Conservation (phyloP, 2,797 vertebrate species). For the Lagocephalus sceleratus region DNA sequence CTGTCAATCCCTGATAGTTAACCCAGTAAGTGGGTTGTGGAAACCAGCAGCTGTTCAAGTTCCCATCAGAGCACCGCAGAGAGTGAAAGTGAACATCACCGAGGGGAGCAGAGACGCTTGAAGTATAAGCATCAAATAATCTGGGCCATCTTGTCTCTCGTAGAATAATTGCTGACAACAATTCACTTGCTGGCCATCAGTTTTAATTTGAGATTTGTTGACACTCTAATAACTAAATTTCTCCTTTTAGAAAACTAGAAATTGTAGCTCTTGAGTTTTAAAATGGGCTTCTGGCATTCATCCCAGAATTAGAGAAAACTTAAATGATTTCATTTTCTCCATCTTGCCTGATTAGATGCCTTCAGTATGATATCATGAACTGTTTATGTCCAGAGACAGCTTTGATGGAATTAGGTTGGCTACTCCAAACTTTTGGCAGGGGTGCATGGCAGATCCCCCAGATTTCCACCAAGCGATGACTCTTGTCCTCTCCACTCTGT, state of each 20-base stretch:
- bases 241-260: background rate
- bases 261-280: too few relatives aligned
- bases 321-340: background rate
- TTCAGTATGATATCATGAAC: constrained; percentile 26
- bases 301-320: background rate
- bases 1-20: constrained; percentile 21
- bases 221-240: background rate
- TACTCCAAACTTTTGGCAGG: constrained; percentile 16
- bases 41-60: constrained; percentile 67
- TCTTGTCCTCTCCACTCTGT: constrained; percentile 21
- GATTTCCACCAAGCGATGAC: constrained; percentile 41
- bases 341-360: constrained; percentile 5
- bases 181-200: background rate
- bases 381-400: constrained; percentile 5
- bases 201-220: background rate
- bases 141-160: constrained; percentile 14
- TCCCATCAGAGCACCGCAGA: constrained; percentile 53
- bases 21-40: constrained; percentile 38
- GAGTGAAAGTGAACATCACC: constrained; percentile 41
- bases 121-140: constrained; percentile 50
- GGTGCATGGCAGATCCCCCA: constrained; percentile 26
- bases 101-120: constrained; percentile 25
- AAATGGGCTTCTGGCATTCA: background rate
- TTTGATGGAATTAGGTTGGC: constrained; percentile 6
- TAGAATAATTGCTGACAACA: constrained; percentile 5